Evolutionary conservation across 2,888 invertebrate genomes (phyloP).

Genomic region (Amphimallon solstitiale): DNA sequence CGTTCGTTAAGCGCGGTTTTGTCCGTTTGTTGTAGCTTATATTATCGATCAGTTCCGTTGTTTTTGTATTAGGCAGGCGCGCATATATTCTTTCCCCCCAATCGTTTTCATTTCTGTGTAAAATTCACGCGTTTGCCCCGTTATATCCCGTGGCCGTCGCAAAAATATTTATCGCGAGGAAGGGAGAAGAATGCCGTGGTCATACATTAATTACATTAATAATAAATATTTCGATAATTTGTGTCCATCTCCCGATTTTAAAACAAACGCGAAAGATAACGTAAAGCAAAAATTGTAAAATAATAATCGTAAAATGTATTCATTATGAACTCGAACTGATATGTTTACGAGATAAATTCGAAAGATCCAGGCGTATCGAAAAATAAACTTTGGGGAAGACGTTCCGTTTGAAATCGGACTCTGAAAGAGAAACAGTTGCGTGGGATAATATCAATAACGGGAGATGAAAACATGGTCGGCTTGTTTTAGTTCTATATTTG

Average conservation of each 20-base stretch:
- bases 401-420: conserved; percentile 25
- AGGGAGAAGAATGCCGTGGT: no score
- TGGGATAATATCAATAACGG: conserved; percentile 33
- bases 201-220: conserved; percentile 14
- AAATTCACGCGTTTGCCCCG: not conserved
- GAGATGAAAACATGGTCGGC: conserved; percentile 30
- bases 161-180: no score
- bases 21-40: conserved; percentile 16
- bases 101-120: conserved; percentile 20
- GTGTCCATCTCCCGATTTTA: conserved; percentile 19
- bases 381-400: conserved; percentile 32
- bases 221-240: conserved; percentile 22
- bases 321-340: conserved; percentile 39
- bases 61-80: conserved; percentile 32
- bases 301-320: conserved; percentile 36
- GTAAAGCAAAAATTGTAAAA: conserved; percentile 35
- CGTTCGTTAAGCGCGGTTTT: conserved; percentile 15
- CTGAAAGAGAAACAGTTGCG: conserved; percentile 34
- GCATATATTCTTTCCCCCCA: conserved; percentile 18
- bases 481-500: not conserved
- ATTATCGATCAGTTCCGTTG: conserved; percentile 30
- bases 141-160: not conserved
- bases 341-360: conserved; percentile 37
- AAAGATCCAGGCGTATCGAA: conserved; percentile 34
- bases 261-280: conserved; percentile 38